Percentiles rank a stretch among this genome's conserved stretches.
Conservation (phyloP, 2,888 invertebrate species). For the Coremacera marginata region DNA sequence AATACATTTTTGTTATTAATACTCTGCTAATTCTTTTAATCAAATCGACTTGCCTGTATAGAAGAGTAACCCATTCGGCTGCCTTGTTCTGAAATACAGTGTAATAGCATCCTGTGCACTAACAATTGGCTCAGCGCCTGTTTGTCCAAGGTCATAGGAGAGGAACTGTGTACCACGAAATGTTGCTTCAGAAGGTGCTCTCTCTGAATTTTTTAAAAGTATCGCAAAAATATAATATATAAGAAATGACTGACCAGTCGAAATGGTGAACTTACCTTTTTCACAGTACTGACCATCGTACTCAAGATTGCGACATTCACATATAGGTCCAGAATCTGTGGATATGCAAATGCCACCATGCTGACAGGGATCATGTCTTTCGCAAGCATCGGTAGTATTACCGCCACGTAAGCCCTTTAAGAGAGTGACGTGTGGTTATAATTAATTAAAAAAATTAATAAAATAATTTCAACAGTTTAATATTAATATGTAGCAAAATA, state of each 20-base stretch:
- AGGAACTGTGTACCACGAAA: conserved; percentile 93
- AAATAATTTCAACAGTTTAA: no score
- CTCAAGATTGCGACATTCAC: conserved; percentile 94
- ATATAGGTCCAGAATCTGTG: conserved; percentile 93
- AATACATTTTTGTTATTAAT: neutral
- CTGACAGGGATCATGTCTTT: conserved; percentile 91
- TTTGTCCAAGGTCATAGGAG: conserved; percentile 89
- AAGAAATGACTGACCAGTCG: neutral
- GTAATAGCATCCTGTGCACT: conserved; percentile 92
- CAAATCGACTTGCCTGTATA: conserved; percentile 80
- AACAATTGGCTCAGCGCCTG: conserved; percentile 88
- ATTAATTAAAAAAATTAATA: no score
- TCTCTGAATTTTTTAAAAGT: conserved; percentile 75
- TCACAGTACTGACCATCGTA: conserved; percentile 95
- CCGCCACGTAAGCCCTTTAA: conserved; percentile 57
- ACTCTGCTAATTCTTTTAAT: neutral
- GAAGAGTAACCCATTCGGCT: conserved; percentile 90
- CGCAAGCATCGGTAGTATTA: conserved; percentile 88
- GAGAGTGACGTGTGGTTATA: neutral
- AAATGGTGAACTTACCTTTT: conserved; percentile 77
- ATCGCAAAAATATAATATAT: neutral
- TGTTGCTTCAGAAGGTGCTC: conserved; percentile 93
- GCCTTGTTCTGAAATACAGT: conserved; percentile 91
- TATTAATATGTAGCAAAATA: no score
- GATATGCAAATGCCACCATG: conserved; percentile 96